Evolutionary conservation across 2,888 invertebrate species (phyloP).

Genomic region (Microplitis deprimator): DNA sequence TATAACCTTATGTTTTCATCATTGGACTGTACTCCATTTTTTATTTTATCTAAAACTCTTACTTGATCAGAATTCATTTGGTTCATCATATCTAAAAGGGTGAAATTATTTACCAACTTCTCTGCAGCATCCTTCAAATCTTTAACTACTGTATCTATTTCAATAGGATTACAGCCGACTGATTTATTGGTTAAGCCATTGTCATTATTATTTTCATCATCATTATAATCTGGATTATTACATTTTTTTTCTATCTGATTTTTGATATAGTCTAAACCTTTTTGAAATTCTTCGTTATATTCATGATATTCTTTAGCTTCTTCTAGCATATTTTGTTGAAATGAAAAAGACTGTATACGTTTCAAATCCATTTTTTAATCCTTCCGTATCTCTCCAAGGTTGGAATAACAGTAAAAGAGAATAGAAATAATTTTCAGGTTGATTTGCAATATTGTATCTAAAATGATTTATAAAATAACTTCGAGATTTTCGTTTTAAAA

Average conservation of each 20-base stretch:
- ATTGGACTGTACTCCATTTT: conserved; percentile 40
- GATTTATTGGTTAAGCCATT: not conserved
- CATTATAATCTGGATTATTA: conserved; percentile 2
- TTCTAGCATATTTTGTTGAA: not conserved
- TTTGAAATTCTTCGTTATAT: conserved; percentile 10
- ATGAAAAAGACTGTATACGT: conserved; percentile 39
- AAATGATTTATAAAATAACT: conserved; percentile 35
- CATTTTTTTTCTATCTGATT: conserved; percentile 1
- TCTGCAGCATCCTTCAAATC: conserved; percentile 17
- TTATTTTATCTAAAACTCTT: conserved; percentile 54
- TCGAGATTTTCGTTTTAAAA: conserved; percentile 48
- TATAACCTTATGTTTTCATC: conserved; percentile 13
- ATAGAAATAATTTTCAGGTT: conserved; percentile 54
- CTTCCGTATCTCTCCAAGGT: conserved; percentile 40
- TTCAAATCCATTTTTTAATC: conserved; percentile 40
- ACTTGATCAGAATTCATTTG: conserved; percentile 57
- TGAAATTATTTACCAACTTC: no score
- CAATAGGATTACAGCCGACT: not conserved
- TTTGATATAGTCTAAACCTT: conserved; percentile 21
- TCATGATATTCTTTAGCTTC: conserved; percentile 31
- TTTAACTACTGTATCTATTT: conserved; percentile 23
- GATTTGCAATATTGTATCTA: conserved; percentile 49
- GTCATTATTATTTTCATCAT: not conserved
- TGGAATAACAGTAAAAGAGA: conserved; percentile 36
- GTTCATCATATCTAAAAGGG: conserved; percentile 42